Percentiles rank a stretch among this genome's conserved stretches.
Evolutionary conservation across 2,797 vertebrate species (phyloP).

Genomic region (Hydrophis major): DNA sequence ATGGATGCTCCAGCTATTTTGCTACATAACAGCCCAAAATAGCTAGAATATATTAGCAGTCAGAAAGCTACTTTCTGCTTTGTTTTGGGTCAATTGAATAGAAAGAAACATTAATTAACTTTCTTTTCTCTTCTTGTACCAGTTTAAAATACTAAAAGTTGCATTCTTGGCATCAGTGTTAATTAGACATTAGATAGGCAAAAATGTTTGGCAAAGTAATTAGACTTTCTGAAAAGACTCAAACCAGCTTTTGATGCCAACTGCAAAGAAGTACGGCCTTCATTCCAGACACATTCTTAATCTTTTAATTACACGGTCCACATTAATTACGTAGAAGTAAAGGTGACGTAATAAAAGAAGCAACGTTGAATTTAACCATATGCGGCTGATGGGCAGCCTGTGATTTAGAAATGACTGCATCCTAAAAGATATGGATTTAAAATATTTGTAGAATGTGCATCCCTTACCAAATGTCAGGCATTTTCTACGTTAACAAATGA

Average conservation of each 20-base stretch:
- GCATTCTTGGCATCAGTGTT: conserved; percentile 25
- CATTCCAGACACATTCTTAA: conserved; percentile 24
- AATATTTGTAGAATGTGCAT: not conserved
- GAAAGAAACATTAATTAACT: conserved; percentile 57
- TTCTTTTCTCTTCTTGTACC: conserved; percentile 27
- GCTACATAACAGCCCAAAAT: not conserved
- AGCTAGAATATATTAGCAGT: conserved; percentile 2
- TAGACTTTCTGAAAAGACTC: conserved; percentile 55
- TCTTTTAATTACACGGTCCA: conserved; percentile 43
- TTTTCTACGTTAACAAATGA: not conserved
- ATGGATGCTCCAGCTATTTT: not conserved
- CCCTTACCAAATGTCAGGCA: not conserved
- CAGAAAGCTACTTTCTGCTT: conserved; percentile 25
- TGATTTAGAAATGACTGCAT: not conserved
- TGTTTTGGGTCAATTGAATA: conserved; percentile 33
- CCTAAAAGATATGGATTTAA: not conserved
- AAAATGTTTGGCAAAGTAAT: conserved; percentile 49
- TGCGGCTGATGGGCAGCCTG: not conserved
- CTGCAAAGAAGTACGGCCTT: conserved; percentile 20
- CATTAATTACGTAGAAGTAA: conserved; percentile 29
- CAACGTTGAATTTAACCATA: not conserved
- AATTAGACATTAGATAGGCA: conserved; percentile 46
- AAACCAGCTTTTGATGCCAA: not conserved
- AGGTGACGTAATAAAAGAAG: conserved; percentile 9
- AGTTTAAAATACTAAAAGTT: conserved; percentile 34